Evolutionary conservation across 2,113 vertebrate genomes (phyloP).

Genomic region (Clinocottus analis): DNA sequence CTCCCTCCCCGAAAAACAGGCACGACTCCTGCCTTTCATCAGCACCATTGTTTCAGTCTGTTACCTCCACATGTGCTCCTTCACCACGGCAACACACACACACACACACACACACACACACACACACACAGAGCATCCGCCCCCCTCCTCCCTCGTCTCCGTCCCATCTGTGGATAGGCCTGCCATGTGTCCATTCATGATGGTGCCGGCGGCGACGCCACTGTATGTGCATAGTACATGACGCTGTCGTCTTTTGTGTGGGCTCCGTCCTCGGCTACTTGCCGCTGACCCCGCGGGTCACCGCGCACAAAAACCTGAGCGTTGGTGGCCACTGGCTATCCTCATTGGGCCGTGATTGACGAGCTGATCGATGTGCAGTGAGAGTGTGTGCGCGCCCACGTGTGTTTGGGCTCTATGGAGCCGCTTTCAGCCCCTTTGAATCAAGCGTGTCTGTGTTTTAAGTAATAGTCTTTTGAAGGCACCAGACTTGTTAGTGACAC

Average conservation of each 20-base stretch:
- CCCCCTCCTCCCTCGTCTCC: constrained; percentile 31
- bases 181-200: constrained; percentile 81
- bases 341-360: constrained; percentile 79
- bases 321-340: constrained; percentile 77
- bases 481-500: constrained; percentile 73
- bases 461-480: constrained; percentile 59
- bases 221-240: constrained; percentile 82
- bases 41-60: constrained; percentile 81
- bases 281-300: constrained; percentile 77
- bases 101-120: neutral
- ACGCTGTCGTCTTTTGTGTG: constrained; percentile 74
- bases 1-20: constrained; percentile 71
- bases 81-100: constrained; percentile 74
- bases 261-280: constrained; percentile 68
- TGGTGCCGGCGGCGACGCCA: constrained; percentile 71
- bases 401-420: constrained; percentile 55
- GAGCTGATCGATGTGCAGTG: constrained; percentile 65
- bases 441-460: constrained; percentile 65
- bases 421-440: constrained; percentile 48
- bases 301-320: constrained; percentile 69
- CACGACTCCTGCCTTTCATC: constrained; percentile 79
- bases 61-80: constrained; percentile 79
- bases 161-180: constrained; percentile 83
- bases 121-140: too few relatives aligned
- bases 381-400: constrained; percentile 52